A percentile compares a stretch with the other conserved stretches of the same genome.
phyloP scores from a whole-genome alignment of 2,797 vertebrate species.

The Leptodactylus fallax region DNA sequence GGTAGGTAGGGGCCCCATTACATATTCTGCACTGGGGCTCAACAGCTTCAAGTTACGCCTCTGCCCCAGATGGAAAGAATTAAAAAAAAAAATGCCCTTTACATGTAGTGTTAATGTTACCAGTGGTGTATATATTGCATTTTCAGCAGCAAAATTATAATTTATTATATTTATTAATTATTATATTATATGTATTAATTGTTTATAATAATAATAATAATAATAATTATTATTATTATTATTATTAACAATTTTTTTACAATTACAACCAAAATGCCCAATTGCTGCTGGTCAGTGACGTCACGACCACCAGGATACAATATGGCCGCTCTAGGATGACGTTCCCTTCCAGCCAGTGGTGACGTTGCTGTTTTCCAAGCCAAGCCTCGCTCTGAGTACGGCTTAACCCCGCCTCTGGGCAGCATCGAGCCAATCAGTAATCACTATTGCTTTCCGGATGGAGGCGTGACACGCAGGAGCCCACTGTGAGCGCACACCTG shows the following conservation, averaged over 20 bases:
- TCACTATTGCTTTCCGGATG: neutral
- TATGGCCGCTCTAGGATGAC: constrained; percentile 49
- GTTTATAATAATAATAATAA: too few species aligned
- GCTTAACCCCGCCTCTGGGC: neutral
- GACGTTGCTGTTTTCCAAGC: constrained; percentile 39
- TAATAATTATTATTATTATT: too few species aligned
- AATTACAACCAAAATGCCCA: neutral
- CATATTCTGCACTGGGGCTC: too few species aligned
- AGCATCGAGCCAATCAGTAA: constrained; percentile 3
- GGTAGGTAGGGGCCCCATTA: too few species aligned
- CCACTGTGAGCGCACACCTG: neutral
- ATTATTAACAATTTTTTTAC: neutral
- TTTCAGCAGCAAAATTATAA: too few species aligned
- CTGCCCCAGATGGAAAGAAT: too few species aligned
- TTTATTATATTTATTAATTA: too few species aligned
- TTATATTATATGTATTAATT: too few species aligned
- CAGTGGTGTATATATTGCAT: too few species aligned
- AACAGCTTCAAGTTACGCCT: too few species aligned
- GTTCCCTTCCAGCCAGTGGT: constrained; percentile 19
- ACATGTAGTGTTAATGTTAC: too few species aligned
- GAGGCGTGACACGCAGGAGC: constrained; percentile 55
- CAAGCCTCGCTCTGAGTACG: constrained; percentile 26
- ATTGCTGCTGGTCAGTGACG: neutral
- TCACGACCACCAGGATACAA: neutral
- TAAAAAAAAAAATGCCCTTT: too few species aligned